These are phyloP conservation scores for Drosophila erecta DNA, from an alignment of 1,140 invertebrate species.

Conservation along the genomic window DNA sequence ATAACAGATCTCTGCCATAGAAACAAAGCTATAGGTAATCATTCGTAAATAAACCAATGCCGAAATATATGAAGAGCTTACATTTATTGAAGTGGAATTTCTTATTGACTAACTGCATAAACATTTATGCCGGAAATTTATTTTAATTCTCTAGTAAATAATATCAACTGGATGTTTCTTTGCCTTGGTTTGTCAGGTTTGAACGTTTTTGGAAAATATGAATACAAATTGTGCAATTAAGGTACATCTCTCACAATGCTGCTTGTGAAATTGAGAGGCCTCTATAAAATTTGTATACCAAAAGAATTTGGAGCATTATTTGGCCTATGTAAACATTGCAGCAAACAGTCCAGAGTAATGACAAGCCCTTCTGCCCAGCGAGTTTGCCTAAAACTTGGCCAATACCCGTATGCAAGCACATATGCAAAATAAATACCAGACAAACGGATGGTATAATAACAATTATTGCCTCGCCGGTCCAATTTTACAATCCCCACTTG, in stretches of 20 bases:
- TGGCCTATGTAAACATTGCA: neutral
- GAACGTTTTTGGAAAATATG: too few relatives aligned
- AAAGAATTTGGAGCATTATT: too few relatives aligned
- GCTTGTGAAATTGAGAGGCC: too few relatives aligned
- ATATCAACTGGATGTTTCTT: too few relatives aligned
- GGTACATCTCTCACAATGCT: too few relatives aligned
- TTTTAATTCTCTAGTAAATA: too few relatives aligned
- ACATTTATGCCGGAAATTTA: too few relatives aligned
- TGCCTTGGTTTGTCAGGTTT: too few relatives aligned
- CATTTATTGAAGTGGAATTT: neutral
- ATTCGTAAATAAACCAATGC: too few relatives aligned
- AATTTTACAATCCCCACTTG: slow-evolving; percentile 56
- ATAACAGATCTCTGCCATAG: neutral
- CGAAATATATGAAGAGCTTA: neutral
- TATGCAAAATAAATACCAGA: slow-evolving; percentile 80
- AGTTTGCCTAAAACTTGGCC: slow-evolving; percentile 1
- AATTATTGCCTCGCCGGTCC: slow-evolving; percentile 73
- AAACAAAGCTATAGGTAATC: neutral
- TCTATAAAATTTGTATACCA: too few relatives aligned
- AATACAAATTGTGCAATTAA: too few relatives aligned
- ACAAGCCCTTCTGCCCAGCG: neutral
- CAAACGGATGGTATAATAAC: slow-evolving; percentile 79
- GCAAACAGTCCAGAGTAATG: slow-evolving; percentile 13
- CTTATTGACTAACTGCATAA: too few relatives aligned
- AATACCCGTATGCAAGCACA: slow-evolving; percentile 52